Percentiles rank a stretch among this genome's conserved stretches.
These are phyloP conservation scores for Pseudochaenichthys georgianus DNA, from an alignment of 2,797 vertebrate genomes.

Conservation along the genomic window DNA sequence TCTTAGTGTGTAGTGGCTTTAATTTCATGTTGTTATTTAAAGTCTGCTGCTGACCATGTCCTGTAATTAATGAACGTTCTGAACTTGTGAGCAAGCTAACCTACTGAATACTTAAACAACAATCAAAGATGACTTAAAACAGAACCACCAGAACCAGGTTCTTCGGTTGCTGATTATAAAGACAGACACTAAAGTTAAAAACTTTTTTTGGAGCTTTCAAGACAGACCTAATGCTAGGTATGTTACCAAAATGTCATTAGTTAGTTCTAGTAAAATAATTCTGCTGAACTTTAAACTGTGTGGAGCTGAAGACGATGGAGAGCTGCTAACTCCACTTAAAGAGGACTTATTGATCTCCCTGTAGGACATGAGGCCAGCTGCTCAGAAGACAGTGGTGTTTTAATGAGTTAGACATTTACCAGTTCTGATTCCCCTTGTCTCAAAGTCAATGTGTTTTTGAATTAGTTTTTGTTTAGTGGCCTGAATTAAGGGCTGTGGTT, in stretches of 20 bases:
- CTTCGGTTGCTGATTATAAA: not conserved
- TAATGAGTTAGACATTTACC: no score
- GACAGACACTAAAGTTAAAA: not conserved
- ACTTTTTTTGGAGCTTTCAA: not conserved
- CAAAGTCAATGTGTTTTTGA: not conserved
- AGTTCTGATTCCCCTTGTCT: no score
- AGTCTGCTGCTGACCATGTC: not conserved
- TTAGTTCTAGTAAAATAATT: not conserved
- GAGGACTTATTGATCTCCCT: not conserved
- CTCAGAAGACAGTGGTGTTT: not conserved
- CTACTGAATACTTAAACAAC: no score
- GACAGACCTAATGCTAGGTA: not conserved
- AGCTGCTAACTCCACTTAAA: not conserved
- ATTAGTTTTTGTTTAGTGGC: no score
- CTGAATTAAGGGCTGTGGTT: no score
- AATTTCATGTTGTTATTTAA: not conserved
- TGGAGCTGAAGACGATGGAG: not conserved
- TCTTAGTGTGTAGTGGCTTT: not conserved
- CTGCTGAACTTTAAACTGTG: not conserved
- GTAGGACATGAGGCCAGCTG: slow-evolving; percentile 9
- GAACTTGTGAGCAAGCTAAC: not conserved
- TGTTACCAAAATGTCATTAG: not conserved
- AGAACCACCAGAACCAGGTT: not conserved
- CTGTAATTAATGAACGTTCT: not conserved
- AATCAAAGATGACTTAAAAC: no score